These are phyloP conservation scores for Abrostola triplasia DNA, from an alignment of 2,888 invertebrate species.

Conservation along the genomic window DNA sequence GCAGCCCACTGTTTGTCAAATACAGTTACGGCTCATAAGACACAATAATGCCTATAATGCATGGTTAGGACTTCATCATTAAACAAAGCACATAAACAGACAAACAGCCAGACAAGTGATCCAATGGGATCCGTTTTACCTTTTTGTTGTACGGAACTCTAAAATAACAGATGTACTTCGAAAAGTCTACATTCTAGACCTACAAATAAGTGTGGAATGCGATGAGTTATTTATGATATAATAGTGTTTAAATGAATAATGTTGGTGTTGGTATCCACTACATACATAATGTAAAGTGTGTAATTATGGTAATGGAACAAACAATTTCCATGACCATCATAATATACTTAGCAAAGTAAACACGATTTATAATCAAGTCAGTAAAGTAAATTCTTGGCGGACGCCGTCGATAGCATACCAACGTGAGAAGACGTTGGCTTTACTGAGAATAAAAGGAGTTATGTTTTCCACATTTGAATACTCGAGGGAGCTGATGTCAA, in stretches of 20 bases:
- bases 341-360: conserved; percentile 28
- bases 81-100: no score
- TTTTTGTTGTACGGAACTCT: no score
- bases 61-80: no score
- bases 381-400: conserved; percentile 34
- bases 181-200: no score
- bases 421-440: conserved; percentile 10
- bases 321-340: conserved; percentile 27
- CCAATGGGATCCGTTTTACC: no score
- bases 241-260: background rate
- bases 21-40: no score
- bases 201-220: no score
- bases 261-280: background rate
- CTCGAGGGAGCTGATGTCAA: conserved; percentile 7
- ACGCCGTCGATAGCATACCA: conserved; percentile 16
- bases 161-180: no score
- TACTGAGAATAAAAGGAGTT: conserved; percentile 24
- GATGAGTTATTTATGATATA: no score
- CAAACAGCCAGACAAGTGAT: no score
- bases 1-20: no score
- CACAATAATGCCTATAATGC: no score
- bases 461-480: conserved; percentile 31
- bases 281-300: conserved; percentile 14
- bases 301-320: conserved; percentile 26
- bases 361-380: conserved; percentile 27